Conservation (phyloP, 2,888 invertebrate genomes). For the Noctua pronuba region DNA sequence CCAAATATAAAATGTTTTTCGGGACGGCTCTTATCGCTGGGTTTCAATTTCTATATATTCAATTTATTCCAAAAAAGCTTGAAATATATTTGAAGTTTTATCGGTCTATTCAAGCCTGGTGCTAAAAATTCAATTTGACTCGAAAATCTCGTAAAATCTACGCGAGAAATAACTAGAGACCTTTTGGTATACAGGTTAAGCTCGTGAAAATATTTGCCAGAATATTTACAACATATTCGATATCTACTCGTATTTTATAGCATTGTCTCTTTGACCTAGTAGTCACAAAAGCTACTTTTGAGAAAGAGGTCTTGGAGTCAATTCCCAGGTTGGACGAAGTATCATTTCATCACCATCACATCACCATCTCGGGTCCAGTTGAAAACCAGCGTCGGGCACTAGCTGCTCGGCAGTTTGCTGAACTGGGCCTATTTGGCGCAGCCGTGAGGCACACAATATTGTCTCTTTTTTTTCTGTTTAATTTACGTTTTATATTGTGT, state of each 20-base stretch:
- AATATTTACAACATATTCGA: slow-evolving; percentile 11
- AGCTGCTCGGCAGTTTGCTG: no score
- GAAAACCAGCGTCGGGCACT: no score
- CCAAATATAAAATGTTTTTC: slow-evolving; percentile 36
- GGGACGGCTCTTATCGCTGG: slow-evolving; percentile 13
- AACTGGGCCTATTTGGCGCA: no score
- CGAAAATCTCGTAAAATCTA: slow-evolving; percentile 37
- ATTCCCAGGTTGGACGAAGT: background rate
- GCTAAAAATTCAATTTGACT: slow-evolving; percentile 49
- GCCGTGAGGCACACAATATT: no score
- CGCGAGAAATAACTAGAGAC: slow-evolving; percentile 31
- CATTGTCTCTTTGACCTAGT: background rate
- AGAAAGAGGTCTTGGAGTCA: background rate
- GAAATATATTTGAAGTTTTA: slow-evolving; percentile 53
- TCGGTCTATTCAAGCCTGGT: slow-evolving; percentile 14
- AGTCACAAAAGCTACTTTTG: background rate
- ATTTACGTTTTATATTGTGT: no score
- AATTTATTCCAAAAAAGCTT: slow-evolving; percentile 49
- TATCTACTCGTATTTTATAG: slow-evolving; percentile 6
- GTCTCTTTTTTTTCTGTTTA: no score
- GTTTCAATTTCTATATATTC: slow-evolving; percentile 39
- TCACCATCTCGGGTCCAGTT: no score
- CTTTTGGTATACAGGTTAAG: slow-evolving; percentile 21
- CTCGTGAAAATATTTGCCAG: slow-evolving; percentile 10
- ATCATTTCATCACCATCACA: no score